Evolutionary conservation across 2,113 vertebrate genomes (phyloP).

Genomic region (Plestiodon gilberti): DNA sequence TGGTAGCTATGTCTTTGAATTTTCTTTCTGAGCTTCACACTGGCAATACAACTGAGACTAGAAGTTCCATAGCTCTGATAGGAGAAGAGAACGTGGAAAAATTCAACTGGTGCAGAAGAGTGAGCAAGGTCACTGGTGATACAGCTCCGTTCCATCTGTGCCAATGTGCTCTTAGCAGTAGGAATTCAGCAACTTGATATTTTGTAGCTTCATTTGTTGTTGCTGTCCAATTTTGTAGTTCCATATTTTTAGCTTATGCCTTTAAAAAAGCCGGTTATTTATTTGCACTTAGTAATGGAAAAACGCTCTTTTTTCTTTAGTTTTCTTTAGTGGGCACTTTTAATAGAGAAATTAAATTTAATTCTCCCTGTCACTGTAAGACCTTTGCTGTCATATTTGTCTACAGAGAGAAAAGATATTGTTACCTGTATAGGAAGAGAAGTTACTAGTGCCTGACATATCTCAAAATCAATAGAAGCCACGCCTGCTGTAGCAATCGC

Average conservation of each 20-base stretch:
- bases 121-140: slow-evolving; percentile 69
- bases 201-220: slow-evolving; percentile 38
- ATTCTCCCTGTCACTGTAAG: slow-evolving; percentile 25
- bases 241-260: neutral
- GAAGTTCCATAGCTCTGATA: slow-evolving; percentile 53
- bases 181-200: slow-evolving; percentile 51
- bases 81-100: slow-evolving; percentile 59
- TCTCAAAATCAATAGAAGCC: neutral
- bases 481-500: no score
- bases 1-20: slow-evolving; percentile 22
- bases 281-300: slow-evolving; percentile 47
- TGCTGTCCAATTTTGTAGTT: slow-evolving; percentile 34
- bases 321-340: slow-evolving; percentile 28
- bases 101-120: slow-evolving; percentile 69
- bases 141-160: slow-evolving; percentile 68
- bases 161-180: slow-evolving; percentile 50
- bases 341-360: slow-evolving; percentile 53
- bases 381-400: slow-evolving; percentile 25
- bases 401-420: slow-evolving; percentile 45
- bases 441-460: neutral
- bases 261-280: slow-evolving; percentile 43
- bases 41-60: slow-evolving; percentile 47
- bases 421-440: slow-evolving; percentile 19
- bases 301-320: slow-evolving; percentile 59
- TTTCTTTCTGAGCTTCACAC: slow-evolving; percentile 43